These are phyloP conservation scores for Heliconius cydno DNA, from an alignment of 2,888 invertebrate species.

Conservation along the genomic window DNA sequence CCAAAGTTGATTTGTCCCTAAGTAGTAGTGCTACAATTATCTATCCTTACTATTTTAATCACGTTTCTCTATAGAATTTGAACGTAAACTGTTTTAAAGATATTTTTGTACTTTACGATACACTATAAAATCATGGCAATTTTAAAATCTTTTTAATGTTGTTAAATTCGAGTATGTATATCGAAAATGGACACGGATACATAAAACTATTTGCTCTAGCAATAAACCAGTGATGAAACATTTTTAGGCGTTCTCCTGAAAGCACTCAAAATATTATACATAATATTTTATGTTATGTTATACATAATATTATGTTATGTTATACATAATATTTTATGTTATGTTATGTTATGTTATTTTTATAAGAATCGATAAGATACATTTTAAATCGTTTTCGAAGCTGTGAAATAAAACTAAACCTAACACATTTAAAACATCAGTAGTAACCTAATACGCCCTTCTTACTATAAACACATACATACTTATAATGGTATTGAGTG, in stretches of 20 bases:
- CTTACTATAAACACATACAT: too few species aligned
- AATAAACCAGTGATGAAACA: slow-evolving; percentile 19
- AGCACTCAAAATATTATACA: slow-evolving; percentile 28
- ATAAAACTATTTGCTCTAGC: slow-evolving; percentile 12
- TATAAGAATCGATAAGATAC: slow-evolving; percentile 20
- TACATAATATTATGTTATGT: too few species aligned
- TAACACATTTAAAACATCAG: slow-evolving; percentile 17
- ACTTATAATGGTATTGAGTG: background rate
- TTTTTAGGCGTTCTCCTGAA: slow-evolving; percentile 26
- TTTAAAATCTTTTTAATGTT: slow-evolving; percentile 3
- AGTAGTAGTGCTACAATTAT: background rate
- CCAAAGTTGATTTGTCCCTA: background rate
- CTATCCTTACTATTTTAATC: background rate
- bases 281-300: too few species aligned
- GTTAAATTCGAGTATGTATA: background rate
- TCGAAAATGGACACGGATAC: slow-evolving; percentile 18
- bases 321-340: too few species aligned
- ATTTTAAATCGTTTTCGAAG: slow-evolving; percentile 22
- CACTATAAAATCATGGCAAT: background rate
- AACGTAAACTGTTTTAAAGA: background rate
- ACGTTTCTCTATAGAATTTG: background rate
- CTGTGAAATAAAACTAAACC: slow-evolving; percentile 30
- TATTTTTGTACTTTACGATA: slow-evolving; percentile 1
- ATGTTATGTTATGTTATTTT: slow-evolving; percentile 16
- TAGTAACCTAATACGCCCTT: background rate